Evolutionary conservation across 2,888 invertebrate species (phyloP).

Genomic region (Scaptomyza flava): DNA sequence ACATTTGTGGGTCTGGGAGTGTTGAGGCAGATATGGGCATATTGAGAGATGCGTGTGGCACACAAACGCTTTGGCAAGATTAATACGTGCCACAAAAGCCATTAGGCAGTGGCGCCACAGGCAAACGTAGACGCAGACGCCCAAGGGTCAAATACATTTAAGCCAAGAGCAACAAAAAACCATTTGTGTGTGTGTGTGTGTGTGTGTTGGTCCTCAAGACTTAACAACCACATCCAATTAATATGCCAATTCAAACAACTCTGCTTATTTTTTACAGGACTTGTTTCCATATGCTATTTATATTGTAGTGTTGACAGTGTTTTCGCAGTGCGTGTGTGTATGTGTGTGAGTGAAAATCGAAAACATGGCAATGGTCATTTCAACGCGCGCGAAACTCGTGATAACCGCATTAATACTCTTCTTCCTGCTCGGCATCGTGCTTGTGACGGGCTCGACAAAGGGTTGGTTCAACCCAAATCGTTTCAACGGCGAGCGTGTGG

Average conservation of each 20-base stretch:
- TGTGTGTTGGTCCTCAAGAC: conserved; percentile 19
- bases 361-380: conserved; percentile 88
- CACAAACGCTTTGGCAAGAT: conserved; percentile 60
- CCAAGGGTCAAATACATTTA: conserved; percentile 62
- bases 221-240: conserved; percentile 56
- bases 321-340: conserved; percentile 16
- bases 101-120: conserved; percentile 53
- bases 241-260: conserved; percentile 64
- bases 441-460: conserved; percentile 86
- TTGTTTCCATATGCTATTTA: conserved; percentile 37
- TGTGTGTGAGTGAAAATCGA: conserved; percentile 37
- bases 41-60: conserved; percentile 49
- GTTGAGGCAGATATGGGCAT: conserved; percentile 34
- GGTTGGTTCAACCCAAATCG: conserved; percentile 87
- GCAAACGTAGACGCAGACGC: conserved; percentile 19
- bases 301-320: conserved; percentile 33
- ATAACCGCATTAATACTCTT: conserved; percentile 86
- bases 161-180: conserved; percentile 19
- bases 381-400: conserved; percentile 87
- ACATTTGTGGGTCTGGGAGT: conserved; percentile 63
- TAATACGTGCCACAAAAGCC: conserved; percentile 73
- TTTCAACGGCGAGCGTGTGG: conserved; percentile 86
- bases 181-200: conserved; percentile 57
- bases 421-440: conserved; percentile 86
- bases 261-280: conserved; percentile 52